Base-by-base conservation (phyloP, 2,888 invertebrate species). In the Acanthosepion pharaonis region DNA sequence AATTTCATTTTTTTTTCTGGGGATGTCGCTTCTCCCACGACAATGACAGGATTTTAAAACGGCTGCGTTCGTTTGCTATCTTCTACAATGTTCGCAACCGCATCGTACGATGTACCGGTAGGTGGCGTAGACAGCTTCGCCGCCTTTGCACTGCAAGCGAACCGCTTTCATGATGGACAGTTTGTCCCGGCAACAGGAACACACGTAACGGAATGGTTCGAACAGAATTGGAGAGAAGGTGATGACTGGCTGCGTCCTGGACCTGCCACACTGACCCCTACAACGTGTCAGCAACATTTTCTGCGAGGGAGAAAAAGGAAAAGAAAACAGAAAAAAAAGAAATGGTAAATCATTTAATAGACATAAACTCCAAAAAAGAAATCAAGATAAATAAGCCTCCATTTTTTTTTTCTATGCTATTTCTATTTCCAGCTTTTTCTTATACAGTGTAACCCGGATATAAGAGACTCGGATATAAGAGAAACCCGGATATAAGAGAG, bases 161-260 rank as follows among this genome's bases (percentile, higher is more conserved):
- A 96, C 95, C 25, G 96, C 96, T 59, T 96, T 96, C 96, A 96
- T 96, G 92, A 96, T 95, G 49, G 96, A 96, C 91, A 96, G 94
- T 28, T 93, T 64, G 55, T 95, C 95, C n/a, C 95, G 94, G 92
- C 96, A 96, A 94, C 96, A 96, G 94, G 94, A 94, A 94, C 96
- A 96, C 49, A 94, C 94, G 92, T 96, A 95, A 33, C 94, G 95
- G 94, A 96, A 96, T 25, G 96, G 96, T 23, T 94, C 94, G 64
- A 95, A 95, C 33, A 96, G 94, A 33, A 96, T 95, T 3, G 96
- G 96, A 42, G 95, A 95, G 92, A 96, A 96, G 6, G 96, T 95
- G 59, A 96, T 94, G 8, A 95, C 94, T 3, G 96, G 96, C 20
- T 95, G 94, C 5, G 95, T 95, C n/a, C 94, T 95, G 6, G 96